A percentile compares a stretch with the other conserved stretches of the same genome.
phyloP scores from a whole-genome alignment of 2,113 vertebrate genomes.

The Pagrus major region DNA sequence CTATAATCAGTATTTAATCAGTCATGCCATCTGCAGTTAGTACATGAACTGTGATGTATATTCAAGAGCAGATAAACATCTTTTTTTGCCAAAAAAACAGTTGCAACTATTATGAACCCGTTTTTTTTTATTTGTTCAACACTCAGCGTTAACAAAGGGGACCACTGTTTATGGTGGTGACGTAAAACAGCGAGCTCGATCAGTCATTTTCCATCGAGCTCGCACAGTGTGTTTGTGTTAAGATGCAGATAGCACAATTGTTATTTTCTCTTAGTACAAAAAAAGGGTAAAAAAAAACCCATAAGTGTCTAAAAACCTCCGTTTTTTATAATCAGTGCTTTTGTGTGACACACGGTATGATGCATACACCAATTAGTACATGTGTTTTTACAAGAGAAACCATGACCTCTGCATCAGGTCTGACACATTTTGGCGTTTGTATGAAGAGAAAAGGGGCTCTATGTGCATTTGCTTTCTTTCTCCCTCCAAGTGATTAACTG shows the following conservation, averaged over 20 bases:
- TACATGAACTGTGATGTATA: constrained; percentile 14
- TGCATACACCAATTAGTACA: constrained; percentile 39
- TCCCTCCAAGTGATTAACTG: neutral
- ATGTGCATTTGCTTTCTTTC: constrained; percentile 33
- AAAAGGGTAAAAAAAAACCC: no score
- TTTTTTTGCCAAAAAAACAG: constrained; percentile 20
- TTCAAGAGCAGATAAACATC: constrained; percentile 35
- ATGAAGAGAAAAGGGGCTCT: neutral
- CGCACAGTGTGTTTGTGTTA: constrained; percentile 44
- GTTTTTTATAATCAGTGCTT: constrained; percentile 15
- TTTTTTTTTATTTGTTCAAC: constrained; percentile 4
- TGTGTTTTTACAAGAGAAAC: constrained; percentile 65
- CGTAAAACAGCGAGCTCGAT: constrained; percentile 5
- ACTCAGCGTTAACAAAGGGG: constrained; percentile 30
- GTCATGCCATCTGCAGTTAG: constrained; percentile 14
- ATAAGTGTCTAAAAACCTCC: constrained; percentile 11
- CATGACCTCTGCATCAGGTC: constrained; percentile 52
- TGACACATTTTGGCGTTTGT: constrained; percentile 34
- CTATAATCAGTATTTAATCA: no score
- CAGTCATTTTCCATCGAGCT: constrained; percentile 13
- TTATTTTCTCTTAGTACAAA: neutral
- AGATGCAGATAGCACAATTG: constrained; percentile 26
- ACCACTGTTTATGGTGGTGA: constrained; percentile 30
- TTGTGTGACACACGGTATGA: constrained; percentile 52
- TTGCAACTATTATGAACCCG: neutral